A percentile compares a stretch with the other conserved stretches of the same genome.
phyloP scores from a whole-genome alignment of 2,113 vertebrate genomes.

The Enhydra lutris region DNA sequence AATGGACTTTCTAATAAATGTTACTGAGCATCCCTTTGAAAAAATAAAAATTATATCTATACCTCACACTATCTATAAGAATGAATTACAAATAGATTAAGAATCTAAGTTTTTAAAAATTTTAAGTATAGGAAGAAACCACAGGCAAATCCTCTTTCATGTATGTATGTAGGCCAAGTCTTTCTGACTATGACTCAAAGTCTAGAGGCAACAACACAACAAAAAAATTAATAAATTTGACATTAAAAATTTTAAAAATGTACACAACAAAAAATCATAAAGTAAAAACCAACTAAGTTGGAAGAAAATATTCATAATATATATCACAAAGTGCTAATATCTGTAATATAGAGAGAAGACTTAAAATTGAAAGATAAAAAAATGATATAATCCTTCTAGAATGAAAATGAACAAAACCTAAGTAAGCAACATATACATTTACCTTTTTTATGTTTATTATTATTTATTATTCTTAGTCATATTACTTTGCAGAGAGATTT shows the following conservation, averaged over 20 bases:
- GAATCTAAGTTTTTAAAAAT: neutral
- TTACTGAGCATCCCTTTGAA: neutral
- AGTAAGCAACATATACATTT: neutral
- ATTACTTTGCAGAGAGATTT: neutral
- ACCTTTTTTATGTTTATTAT: neutral
- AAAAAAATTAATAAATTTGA: neutral
- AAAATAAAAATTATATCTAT: neutral
- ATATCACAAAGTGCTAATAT: neutral
- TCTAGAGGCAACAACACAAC: neutral
- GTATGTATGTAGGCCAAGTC: neutral
- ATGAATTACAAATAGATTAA: neutral
- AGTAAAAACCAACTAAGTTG: neutral
- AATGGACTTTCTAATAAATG: neutral
- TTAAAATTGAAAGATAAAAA: neutral
- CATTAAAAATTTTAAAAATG: neutral
- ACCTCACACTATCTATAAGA: neutral
- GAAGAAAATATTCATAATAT: neutral
- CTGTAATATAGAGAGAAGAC: neutral
- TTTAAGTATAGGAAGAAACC: neutral
- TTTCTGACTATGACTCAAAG: neutral
- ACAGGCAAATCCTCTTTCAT: neutral
- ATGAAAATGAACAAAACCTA: neutral
- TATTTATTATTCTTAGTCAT: conserved; percentile 7
- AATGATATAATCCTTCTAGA: neutral
- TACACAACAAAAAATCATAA: neutral